Evolutionary conservation across 2,888 invertebrate genomes (phyloP).

Genomic region (Myopa tessellatipennis): DNA sequence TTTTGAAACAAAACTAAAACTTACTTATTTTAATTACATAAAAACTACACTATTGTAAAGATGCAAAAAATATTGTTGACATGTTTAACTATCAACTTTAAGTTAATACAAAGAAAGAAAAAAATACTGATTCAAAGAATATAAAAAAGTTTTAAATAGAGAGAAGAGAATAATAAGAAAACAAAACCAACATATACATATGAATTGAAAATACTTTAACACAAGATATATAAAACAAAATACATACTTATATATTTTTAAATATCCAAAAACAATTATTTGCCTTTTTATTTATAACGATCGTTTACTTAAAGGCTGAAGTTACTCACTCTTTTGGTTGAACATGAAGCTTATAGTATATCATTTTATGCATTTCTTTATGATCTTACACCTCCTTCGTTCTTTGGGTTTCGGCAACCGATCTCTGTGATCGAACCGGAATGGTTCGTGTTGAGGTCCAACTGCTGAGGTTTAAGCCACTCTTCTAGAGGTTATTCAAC

Average conservation of each 20-base stretch:
- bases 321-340: too few species aligned
- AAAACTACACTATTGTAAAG: slow-evolving; percentile 24
- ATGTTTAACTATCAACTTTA: neutral
- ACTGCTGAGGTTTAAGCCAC: too few species aligned
- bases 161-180: neutral
- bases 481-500: too few species aligned
- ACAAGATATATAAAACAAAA: slow-evolving; percentile 23
- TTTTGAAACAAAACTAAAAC: slow-evolving; percentile 52
- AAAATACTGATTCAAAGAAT: neutral
- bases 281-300: slow-evolving; percentile 13
- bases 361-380: too few species aligned
- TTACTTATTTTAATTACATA: slow-evolving; percentile 25
- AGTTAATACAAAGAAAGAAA: neutral
- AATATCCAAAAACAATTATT: slow-evolving; percentile 19
- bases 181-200: slow-evolving; percentile 4
- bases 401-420: too few species aligned
- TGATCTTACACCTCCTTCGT: too few species aligned
- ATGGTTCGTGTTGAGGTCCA: too few species aligned
- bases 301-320: too few species aligned
- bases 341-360: too few species aligned
- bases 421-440: too few species aligned
- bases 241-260: slow-evolving; percentile 32
- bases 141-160: neutral
- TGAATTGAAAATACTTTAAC: slow-evolving; percentile 16
- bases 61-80: neutral